These are phyloP conservation scores for Congeria kusceri DNA, from an alignment of 2,888 invertebrate genomes.

Conservation along the genomic window DNA sequence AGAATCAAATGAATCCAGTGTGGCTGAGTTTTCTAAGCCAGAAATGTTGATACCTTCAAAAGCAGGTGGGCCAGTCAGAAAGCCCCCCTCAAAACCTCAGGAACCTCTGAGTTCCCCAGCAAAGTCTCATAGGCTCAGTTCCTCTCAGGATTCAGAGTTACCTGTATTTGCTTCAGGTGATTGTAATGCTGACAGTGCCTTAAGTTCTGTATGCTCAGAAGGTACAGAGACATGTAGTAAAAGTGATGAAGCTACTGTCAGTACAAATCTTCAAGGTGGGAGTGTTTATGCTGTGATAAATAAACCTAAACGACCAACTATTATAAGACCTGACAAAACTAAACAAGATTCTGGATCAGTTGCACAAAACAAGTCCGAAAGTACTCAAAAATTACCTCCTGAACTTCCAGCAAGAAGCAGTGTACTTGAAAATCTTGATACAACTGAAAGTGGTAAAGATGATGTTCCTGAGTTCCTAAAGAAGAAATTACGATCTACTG, in stretches of 20 bases:
- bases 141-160: too few species aligned
- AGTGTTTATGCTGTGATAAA: conserved; percentile 60
- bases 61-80: neutral
- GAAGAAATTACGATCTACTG: conserved; percentile 62
- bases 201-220: too few species aligned
- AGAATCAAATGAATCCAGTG: too few species aligned
- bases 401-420: neutral
- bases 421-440: conserved; percentile 3
- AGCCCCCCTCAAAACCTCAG: neutral
- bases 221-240: neutral
- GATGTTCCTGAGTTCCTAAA: conserved; percentile 53
- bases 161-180: too few species aligned
- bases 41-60: too few species aligned
- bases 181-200: too few species aligned
- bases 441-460: conserved; percentile 1
- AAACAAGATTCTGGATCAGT: neutral
- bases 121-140: neutral
- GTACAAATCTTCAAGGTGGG: neutral
- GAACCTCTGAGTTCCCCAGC: neutral
- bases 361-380: neutral
- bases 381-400: neutral
- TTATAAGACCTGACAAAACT: conserved; percentile 61
- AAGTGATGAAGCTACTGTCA: neutral
- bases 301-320: conserved; percentile 68
- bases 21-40: too few species aligned